phyloP scores from a whole-genome alignment of 2,113 vertebrate genomes.

The Poeciliopsis retropinna region DNA sequence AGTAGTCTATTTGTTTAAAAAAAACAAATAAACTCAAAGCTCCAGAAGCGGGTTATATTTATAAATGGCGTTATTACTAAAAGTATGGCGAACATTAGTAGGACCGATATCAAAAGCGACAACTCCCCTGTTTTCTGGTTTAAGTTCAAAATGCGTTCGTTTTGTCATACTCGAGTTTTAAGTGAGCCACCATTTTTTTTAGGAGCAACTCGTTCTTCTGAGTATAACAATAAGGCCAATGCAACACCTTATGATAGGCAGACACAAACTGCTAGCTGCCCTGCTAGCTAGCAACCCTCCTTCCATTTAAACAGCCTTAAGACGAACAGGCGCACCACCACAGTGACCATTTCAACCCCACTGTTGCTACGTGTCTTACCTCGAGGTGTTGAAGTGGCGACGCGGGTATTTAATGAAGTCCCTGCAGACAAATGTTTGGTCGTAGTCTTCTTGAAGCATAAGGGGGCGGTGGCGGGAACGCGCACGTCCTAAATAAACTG shows the following conservation, averaged over 20 bases:
- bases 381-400: slow-evolving; percentile 45
- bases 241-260: neutral
- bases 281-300: neutral
- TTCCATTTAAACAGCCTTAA: neutral
- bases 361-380: slow-evolving; percentile 55
- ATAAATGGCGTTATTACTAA: too few species aligned
- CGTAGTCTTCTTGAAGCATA: slow-evolving; percentile 21
- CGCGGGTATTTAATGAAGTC: slow-evolving; percentile 51
- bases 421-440: slow-evolving; percentile 48
- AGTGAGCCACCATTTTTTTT: too few species aligned
- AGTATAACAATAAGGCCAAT: neutral
- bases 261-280: neutral
- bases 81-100: too few species aligned
- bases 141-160: too few species aligned
- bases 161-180: too few species aligned
- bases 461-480: slow-evolving; percentile 60
- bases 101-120: too few species aligned
- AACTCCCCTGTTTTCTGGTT: too few species aligned
- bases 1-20: neutral
- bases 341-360: neutral
- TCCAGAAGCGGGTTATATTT: too few species aligned
- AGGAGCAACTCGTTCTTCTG: neutral
- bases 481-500: slow-evolving; percentile 62
- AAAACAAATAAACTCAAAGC: too few species aligned
- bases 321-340: neutral